Evolutionary conservation across 2,797 vertebrate species (phyloP), one percentile per base, ranked within the genome.

Genomic region (Pitangus sulphuratus): DNA sequence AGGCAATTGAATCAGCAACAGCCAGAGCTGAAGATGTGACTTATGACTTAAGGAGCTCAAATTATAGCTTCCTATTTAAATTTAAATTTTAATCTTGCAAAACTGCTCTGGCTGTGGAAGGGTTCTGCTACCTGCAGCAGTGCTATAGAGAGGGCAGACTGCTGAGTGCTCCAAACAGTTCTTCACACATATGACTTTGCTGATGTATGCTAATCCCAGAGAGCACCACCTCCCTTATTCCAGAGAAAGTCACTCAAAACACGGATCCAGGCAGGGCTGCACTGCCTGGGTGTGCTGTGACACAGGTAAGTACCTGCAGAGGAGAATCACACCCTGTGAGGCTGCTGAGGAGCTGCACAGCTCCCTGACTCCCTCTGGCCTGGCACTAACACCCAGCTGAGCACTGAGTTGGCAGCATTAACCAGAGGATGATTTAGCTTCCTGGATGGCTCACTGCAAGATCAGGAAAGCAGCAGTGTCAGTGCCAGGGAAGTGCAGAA

Each of bases 1-100:
- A 87, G 61, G 72, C 37, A 75, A 84, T 0, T 56, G 87, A 86
- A 93, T 64, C 72, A 75, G 88, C 66, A 66, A 54, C n/a, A 90
- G 65, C n/a, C 68, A 89, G 80, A 77, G 64, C 20, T 91, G 84
- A 81, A 87, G 88, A 84, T 69, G 39, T 48, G 82, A 88, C 35
- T 81, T 71, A 65, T 0, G 40, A 87, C 21, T 90, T 54, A 50
- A 75, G 65, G 22, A 89, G 45, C 68, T 85, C 71, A 61, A 85
- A 75, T 84, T 37, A 72, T 5, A 74, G 33, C 78, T 84, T 69
- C 53, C 61, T 56, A 79, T 79, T 90, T 62, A 62, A 69, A 94
- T 86, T 84, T 42, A 31, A 68, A 69, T 58, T 66, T 83, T 54
- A 80, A 78, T 89, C 79, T 93, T 17, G 11, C 39, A 28, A 64